Evolutionary conservation across 2,797 vertebrate genomes (phyloP).

Genomic region (Acrocephalus scirpaceus): DNA sequence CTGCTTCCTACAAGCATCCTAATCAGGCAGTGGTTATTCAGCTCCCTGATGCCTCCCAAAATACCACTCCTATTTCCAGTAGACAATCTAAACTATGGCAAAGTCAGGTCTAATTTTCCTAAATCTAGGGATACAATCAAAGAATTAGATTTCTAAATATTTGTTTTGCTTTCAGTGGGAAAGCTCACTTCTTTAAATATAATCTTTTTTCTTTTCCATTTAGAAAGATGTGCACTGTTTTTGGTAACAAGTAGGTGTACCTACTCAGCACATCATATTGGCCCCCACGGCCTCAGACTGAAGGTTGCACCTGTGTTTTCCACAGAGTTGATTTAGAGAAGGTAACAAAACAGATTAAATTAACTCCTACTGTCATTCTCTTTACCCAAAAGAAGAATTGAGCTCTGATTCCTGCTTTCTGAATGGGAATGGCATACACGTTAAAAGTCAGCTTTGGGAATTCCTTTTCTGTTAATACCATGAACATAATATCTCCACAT

Average conservation of each 20-base stretch:
- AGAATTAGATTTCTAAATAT: not conserved
- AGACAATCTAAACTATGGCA: not conserved
- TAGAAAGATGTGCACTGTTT: not conserved
- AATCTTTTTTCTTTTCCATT: not conserved
- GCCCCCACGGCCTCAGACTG: not conserved
- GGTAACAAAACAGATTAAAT: not conserved
- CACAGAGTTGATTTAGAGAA: not conserved
- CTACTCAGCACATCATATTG: accelerated
- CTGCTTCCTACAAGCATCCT: not conserved
- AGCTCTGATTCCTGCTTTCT: conserved; percentile 7
- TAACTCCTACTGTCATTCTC: not conserved
- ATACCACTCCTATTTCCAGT: not conserved
- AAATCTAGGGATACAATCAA: not conserved
- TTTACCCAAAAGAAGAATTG: not conserved
- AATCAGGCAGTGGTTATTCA: not conserved
- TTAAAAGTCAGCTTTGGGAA: conserved; percentile 59
- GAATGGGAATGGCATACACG: conserved; percentile 46
- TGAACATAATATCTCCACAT: conserved; percentile 55
- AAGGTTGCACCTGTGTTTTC: not conserved
- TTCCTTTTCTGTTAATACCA: conserved; percentile 61
- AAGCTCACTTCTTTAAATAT: not conserved
- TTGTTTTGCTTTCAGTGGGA: not conserved
- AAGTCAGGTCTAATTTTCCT: not conserved
- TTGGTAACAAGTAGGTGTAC: not conserved
- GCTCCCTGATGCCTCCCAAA: not conserved